phyloP scores from a whole-genome alignment of 2,113 vertebrate genomes.

The Hemicordylus capensis region DNA sequence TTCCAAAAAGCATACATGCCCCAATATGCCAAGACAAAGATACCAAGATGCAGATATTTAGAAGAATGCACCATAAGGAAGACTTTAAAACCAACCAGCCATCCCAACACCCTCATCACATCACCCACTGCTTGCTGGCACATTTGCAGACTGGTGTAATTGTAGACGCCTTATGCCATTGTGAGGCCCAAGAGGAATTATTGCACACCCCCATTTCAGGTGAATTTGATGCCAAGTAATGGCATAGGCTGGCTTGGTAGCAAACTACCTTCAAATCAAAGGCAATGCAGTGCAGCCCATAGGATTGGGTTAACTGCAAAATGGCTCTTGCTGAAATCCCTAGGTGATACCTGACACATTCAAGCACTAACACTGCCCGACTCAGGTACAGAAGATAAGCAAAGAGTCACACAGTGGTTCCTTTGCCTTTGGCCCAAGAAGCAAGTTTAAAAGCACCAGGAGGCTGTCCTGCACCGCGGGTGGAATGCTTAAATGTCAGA shows the following conservation, averaged over 20 bases:
- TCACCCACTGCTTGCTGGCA: conserved; percentile 23
- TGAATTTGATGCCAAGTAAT: conserved; percentile 78
- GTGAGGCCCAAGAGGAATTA: conserved; percentile 67
- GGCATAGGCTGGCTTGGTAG: conserved; percentile 67
- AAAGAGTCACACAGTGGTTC: conserved; percentile 77
- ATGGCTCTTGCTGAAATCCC: conserved; percentile 80
- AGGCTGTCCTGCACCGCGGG: conserved; percentile 73
- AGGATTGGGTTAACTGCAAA: conserved; percentile 78
- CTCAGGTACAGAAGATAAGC: conserved; percentile 78
- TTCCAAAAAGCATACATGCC: background rate
- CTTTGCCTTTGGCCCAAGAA: conserved; percentile 81
- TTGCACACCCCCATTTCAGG: conserved; percentile 63
- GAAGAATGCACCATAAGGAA: background rate
- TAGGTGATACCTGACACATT: conserved; percentile 82
- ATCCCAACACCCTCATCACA: conserved; percentile 12
- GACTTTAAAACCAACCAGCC: background rate
- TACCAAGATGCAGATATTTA: background rate
- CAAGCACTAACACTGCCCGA: conserved; percentile 75
- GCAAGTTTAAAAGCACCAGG: conserved; percentile 76
- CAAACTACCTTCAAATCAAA: conserved; percentile 80
- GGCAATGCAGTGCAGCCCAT: conserved; percentile 71
- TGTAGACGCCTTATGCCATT: conserved; percentile 44
- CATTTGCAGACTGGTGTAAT: conserved; percentile 49
- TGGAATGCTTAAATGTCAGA: conserved; percentile 82
- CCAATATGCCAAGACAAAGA: background rate